A percentile compares a stretch with the other conserved stretches of the same genome.
Evolutionary conservation across 2,797 vertebrate species (phyloP).

Genomic region (Cirrhinus mrigala): DNA sequence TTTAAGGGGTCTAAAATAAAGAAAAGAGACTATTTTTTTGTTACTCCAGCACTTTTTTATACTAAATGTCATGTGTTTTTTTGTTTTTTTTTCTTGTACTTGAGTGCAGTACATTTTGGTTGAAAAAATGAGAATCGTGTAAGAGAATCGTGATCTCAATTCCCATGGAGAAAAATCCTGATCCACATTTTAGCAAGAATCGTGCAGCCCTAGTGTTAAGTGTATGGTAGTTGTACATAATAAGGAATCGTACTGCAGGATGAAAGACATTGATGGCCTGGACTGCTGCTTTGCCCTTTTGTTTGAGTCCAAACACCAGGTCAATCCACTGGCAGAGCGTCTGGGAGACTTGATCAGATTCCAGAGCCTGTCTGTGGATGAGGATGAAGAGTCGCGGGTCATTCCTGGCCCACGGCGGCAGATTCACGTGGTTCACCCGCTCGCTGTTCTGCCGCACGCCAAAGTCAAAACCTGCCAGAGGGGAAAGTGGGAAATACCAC

Average conservation of each 20-base stretch:
- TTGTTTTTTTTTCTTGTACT: no score
- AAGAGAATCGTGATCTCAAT: no score
- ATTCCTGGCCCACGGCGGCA: slow-evolving; percentile 96
- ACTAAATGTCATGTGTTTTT: no score
- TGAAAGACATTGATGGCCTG: slow-evolving; percentile 99
- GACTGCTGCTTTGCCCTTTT: slow-evolving; percentile 96
- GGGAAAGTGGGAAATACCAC: background rate
- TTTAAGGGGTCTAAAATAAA: no score
- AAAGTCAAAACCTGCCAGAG: slow-evolving; percentile 92
- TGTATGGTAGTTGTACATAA: background rate
- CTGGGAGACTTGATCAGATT: slow-evolving; percentile 96
- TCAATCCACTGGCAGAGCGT: slow-evolving; percentile 98
- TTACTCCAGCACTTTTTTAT: no score
- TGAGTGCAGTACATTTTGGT: no score
- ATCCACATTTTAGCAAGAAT: no score
- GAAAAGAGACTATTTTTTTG: no score
- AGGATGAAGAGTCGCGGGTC: slow-evolving; percentile 96
- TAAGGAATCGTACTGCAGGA: slow-evolving; percentile 87
- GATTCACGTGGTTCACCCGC: slow-evolving; percentile 95
- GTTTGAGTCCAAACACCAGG: slow-evolving; percentile 97
- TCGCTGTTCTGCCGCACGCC: slow-evolving; percentile 97
- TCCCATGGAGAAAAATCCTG: no score
- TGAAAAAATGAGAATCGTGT: no score
- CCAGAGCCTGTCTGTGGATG: slow-evolving; percentile 95
- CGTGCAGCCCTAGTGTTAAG: no score